Percentiles rank a stretch among this genome's conserved stretches.
Evolutionary conservation across 35 echinoderm and acorn worm species (phyloP).

Genomic region (Hemicentrotus pulcherrimus): DNA sequence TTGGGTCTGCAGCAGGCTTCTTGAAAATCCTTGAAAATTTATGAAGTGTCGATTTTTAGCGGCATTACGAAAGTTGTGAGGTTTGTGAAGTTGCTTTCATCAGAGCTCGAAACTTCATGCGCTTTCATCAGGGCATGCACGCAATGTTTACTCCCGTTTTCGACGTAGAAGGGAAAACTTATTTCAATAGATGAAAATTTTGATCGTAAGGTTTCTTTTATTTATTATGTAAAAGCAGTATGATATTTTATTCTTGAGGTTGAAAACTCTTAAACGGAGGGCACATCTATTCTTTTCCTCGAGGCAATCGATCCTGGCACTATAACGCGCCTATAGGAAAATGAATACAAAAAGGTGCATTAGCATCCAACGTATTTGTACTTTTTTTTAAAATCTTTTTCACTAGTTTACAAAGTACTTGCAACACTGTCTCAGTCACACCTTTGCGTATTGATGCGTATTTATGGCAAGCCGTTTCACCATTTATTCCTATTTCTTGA

Average conservation of each 20-base stretch:
- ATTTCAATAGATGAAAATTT: not conserved
- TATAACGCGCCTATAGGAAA: too few relatives aligned
- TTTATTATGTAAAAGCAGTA: not conserved
- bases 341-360: too few relatives aligned
- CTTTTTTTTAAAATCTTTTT: too few relatives aligned
- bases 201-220: not conserved
- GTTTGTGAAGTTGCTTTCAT: not conserved
- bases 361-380: too few relatives aligned
- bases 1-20: not conserved
- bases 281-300: too few relatives aligned
- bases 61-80: slow-evolving; percentile 16
- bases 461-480: too few relatives aligned
- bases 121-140: not conserved
- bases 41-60: slow-evolving; percentile 11
- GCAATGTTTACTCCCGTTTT: not conserved
- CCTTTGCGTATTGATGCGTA: too few relatives aligned
- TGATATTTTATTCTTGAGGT: not conserved
- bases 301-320: too few relatives aligned
- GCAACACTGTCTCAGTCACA: too few relatives aligned
- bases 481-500: too few relatives aligned
- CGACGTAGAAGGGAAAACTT: not conserved
- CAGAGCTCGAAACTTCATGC: not conserved
- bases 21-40: slow-evolving; percentile 13
- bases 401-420: too few relatives aligned
- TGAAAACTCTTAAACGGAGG: not conserved